phyloP scores from a whole-genome alignment of 2,888 invertebrate genomes.

The Pristionchus exspectatus region DNA sequence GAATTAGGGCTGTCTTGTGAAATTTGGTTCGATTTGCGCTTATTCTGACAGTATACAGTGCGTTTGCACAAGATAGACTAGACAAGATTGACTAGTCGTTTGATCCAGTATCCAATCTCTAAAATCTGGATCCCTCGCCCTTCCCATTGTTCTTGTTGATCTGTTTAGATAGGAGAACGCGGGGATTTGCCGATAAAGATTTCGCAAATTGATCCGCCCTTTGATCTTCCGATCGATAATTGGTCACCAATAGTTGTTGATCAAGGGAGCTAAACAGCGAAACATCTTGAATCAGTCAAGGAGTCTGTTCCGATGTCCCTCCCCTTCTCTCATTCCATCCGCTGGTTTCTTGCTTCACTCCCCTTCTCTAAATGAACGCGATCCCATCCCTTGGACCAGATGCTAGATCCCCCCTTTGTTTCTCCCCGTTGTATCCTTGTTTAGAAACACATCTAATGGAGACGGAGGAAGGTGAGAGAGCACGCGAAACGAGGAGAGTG shows the following conservation, averaged over 20 bases:
- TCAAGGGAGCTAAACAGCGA: neutral
- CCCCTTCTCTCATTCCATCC: neutral
- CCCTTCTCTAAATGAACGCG: slow-evolving; percentile 30
- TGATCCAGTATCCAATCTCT: slow-evolving; percentile 29
- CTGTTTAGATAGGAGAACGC: slow-evolving; percentile 24
- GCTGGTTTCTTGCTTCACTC: neutral
- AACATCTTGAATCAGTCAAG: neutral
- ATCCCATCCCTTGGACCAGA: neutral
- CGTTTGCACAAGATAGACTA: too few relatives aligned
- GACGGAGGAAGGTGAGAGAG: neutral
- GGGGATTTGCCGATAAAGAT: neutral
- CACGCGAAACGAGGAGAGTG: neutral
- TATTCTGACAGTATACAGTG: neutral
- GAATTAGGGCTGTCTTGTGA: too few relatives aligned
- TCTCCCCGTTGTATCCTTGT: neutral
- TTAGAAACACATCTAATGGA: neutral
- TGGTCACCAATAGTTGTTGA: neutral
- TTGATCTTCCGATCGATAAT: slow-evolving; percentile 6
- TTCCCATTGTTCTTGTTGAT: slow-evolving; percentile 29
- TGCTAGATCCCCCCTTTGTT: neutral
- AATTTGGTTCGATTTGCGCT: too few relatives aligned
- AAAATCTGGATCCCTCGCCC: neutral
- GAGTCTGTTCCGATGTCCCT: neutral
- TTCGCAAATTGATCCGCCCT: neutral
- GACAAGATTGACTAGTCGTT: neutral